phyloP scores from a whole-genome alignment of 1,140 invertebrate species.

The Dolichoris vasculosae region DNA sequence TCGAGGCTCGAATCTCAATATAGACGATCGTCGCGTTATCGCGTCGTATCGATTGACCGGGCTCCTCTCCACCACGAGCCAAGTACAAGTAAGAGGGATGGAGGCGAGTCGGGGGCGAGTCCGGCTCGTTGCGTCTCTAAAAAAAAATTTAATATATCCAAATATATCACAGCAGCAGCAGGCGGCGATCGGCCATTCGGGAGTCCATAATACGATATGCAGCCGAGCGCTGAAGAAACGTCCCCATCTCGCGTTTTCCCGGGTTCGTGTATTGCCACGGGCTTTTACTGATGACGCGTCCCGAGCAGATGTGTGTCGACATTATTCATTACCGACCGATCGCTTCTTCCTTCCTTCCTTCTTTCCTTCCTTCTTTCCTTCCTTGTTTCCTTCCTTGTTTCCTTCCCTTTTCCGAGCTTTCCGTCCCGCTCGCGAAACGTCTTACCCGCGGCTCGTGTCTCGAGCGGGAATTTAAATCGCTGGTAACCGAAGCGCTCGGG shows the following conservation, averaged over 20 bases:
- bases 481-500: too few relatives aligned
- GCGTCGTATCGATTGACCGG: not conserved
- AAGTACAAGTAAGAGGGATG: not conserved
- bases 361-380: not conserved
- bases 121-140: not conserved
- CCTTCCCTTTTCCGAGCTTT: too few relatives aligned
- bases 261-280: slow-evolving; percentile 60
- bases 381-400: too few relatives aligned
- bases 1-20: not conserved
- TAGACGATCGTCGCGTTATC: not conserved
- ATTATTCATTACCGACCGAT: slow-evolving; percentile 70
- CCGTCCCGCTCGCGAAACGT: too few relatives aligned
- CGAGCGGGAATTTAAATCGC: too few relatives aligned
- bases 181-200: slow-evolving; percentile 73
- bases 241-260: slow-evolving; percentile 13
- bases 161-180: slow-evolving; percentile 73
- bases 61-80: not conserved
- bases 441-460: too few relatives aligned
- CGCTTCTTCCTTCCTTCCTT: not conserved
- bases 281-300: slow-evolving; percentile 73
- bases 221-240: slow-evolving; percentile 65
- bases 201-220: slow-evolving; percentile 74
- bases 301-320: slow-evolving; percentile 69
- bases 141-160: slow-evolving; percentile 76
- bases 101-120: not conserved